Base-by-base conservation (phyloP, 2,888 invertebrate genomes). In the Nipponacmea schrenckii region DNA sequence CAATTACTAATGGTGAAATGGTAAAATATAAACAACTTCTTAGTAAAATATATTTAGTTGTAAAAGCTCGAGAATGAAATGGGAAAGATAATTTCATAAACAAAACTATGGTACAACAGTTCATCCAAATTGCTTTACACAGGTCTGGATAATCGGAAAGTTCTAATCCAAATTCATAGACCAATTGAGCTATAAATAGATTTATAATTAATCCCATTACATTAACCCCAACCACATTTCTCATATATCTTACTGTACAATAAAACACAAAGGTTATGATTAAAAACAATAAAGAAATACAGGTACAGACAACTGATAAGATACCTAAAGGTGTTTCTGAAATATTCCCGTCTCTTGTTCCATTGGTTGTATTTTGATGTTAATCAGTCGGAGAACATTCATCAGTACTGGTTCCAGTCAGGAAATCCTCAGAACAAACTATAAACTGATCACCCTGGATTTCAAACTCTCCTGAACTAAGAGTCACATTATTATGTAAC, bases 81-180 rank as follows among this genome's bases (percentile, higher is more conserved):
- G 56, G 56, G 56, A 56, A 56, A 56, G 56, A 56, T 24, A 56
- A 17, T 56, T 56, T 56, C 24, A 56, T 20, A 56, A 56, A 56
- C 24, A 56, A 56, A 56, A 56, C 56, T 24, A 56, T 24, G 24
- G 56, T 56, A 24, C 56, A 56, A 56, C 20, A 20, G 24, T 56
- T 56, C 56, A 56, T 56, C 56, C 56, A 56, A 56, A 56, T 56
- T 20, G 56, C 56, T 56, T 56, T 20, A 56, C 56, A 56, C 0
- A 56, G 56, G 12, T 24, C 24, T 17, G 20, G 56, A 24, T 56
- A 56, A 20, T 56, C 56, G 2, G 15, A 24, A 8, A 56, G 8
- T 56, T 56, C 56, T 56, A 56, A 56, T 56, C 56, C 56, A 24
- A 56, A 56, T 24, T 56, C 56, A 24, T 56, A 56, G 24, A 56